phyloP scores from a whole-genome alignment of 2,113 vertebrate genomes.

The Vombatus ursinus region DNA sequence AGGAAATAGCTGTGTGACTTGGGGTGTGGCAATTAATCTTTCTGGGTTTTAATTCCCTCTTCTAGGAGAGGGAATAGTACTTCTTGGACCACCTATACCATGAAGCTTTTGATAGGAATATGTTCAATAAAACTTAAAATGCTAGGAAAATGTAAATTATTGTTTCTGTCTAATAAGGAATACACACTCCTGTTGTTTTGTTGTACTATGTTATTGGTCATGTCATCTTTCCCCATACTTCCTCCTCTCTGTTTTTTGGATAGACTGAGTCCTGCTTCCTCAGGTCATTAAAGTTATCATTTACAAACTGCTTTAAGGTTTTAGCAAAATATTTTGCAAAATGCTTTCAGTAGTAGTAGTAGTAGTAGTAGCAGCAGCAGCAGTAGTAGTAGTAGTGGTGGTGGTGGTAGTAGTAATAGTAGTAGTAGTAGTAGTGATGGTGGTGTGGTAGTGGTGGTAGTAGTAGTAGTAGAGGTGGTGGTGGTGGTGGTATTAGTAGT shows the following conservation, averaged over 20 bases:
- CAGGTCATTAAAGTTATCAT: neutral
- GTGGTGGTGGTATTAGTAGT: no score
- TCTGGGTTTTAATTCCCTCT: neutral
- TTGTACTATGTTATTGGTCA: neutral
- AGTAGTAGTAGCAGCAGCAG: no score
- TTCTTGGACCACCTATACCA: neutral
- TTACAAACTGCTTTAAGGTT: neutral
- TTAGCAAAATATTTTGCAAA: neutral
- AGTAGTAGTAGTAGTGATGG: no score
- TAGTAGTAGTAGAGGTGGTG: no score
- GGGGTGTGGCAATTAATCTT: neutral
- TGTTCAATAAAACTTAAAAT: neutral
- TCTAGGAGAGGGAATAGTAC: neutral
- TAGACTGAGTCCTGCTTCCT: neutral
- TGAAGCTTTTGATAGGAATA: neutral
- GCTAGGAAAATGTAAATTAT: neutral
- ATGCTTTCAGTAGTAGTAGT: neutral
- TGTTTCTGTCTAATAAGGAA: neutral
- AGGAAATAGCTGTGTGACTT: neutral
- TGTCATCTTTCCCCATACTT: neutral
- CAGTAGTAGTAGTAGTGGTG: no score
- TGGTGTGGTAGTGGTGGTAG: no score
- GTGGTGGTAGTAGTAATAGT: no score
- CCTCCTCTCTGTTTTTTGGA: neutral
- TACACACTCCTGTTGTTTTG: neutral